These are phyloP conservation scores for Oreohelix idahoensis DNA, from an alignment of 1,140 invertebrate species.

Conservation along the genomic window DNA sequence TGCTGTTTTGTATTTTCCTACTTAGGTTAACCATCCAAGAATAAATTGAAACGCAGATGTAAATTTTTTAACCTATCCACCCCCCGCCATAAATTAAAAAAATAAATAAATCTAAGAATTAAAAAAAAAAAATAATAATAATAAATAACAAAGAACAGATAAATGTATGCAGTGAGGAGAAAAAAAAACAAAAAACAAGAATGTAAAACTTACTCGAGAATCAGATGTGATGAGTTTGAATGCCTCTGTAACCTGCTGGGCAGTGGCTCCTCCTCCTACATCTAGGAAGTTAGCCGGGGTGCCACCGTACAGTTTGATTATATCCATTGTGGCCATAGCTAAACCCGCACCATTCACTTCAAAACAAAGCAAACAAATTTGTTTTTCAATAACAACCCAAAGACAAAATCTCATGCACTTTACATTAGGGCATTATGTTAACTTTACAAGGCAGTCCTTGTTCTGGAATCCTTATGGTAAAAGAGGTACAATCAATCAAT, in stretches of 20 bases:
- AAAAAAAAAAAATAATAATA: neutral
- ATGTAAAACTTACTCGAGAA: conserved; percentile 52
- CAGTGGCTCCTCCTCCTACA: conserved; percentile 77
- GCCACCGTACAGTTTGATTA: conserved; percentile 75
- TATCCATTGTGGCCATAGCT: conserved; percentile 78
- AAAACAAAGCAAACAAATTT: conserved; percentile 74
- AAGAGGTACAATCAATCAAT: too few species aligned
- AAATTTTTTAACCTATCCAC: too few species aligned
- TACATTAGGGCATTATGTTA: too few species aligned
- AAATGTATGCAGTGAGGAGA: too few species aligned
- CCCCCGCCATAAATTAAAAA: too few species aligned
- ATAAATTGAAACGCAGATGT: too few species aligned
- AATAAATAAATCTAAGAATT: neutral
- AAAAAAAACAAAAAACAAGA: neutral
- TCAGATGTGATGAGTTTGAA: conserved; percentile 76
- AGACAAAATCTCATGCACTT: too few species aligned
- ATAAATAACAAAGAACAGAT: neutral
- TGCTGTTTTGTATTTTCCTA: too few species aligned
- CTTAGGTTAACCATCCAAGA: too few species aligned
- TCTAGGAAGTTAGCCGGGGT: conserved; percentile 76
- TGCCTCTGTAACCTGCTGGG: conserved; percentile 83
- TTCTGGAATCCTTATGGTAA: too few species aligned
- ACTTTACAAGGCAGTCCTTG: too few species aligned
- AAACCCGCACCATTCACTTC: conserved; percentile 76
- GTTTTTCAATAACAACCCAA: too few species aligned